Evolutionary conservation across 2,797 vertebrate genomes (phyloP), one percentile per base, ranked within the genome.

Genomic region (Serranus cabrilla): DNA sequence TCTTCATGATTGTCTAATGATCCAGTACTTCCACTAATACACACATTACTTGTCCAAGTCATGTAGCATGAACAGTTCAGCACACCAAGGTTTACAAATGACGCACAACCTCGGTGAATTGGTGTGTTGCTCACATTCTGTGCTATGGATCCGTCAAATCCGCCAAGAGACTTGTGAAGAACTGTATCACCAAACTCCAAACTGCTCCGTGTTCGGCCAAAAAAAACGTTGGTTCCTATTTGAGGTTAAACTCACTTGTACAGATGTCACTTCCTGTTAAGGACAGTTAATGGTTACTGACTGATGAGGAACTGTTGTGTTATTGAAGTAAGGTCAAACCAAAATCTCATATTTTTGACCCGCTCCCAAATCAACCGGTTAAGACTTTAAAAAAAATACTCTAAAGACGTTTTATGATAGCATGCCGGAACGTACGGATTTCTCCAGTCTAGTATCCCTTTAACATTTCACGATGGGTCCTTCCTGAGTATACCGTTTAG

Each of bases 401-500:
- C 23, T 31, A 58, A 74, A 52, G 20, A 39, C 46, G 11, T 74
- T 74, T 52, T 37, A 37, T 43, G 39, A 42, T 57, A 81, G 80
- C 74, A 76, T 78, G 79, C 69, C 42, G 54, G 56, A 62, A 70
- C 39, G 16, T 74, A 49, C 18, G 31, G 58, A 78, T 78, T 58
- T 39, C 16, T 80, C 37, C 54, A 58, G 64, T 82, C 47, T 57
- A 64, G 76, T 69, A 75, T 86, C 80, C 81, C 80, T 89, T 85
- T 83, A 87, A 83, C 82, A 75, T 90, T 87, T 89, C 84, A 83
- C 3, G 47, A 79, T 52, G 76, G 71, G 76, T 84, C 87, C 84
- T 77, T 69, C 72, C 82, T 47, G 61, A 82, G 85, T 87, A 61
- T 92, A 87, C 84, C 82, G 59, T 91, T 91, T 54, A 83, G 75